Evolutionary conservation across 2,797 vertebrate species (phyloP), one percentile per base, ranked within the genome.

Genomic region (Platyrinchus mystaceus): DNA sequence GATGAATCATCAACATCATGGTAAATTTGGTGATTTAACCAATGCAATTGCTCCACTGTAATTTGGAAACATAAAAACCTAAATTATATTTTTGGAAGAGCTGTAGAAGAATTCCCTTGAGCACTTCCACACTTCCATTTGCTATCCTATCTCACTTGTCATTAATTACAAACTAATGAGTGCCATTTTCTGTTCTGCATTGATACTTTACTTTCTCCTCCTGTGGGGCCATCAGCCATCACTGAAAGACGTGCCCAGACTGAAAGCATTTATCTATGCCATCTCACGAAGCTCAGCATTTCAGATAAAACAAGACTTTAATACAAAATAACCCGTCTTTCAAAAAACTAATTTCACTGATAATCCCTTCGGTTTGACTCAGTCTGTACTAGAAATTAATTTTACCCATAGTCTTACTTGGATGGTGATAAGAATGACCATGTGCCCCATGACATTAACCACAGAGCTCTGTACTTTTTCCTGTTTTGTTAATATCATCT

Each of bases 141-240:
- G 89, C 87, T 97, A 92, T 91, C 76, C 79, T 94, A 89, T 93
- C 94, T 94, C 93, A 92, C 94, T 94, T 94, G 84, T 82, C 94
- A 93, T 91, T 96, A 95, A 93, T 96, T 95, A 91, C 69, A 77
- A 91, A 88, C 70, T 97, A 96, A 97, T 94, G 91, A 94, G 74
- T 90, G 80, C 70, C 92, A 74, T 91, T 96, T 93, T 94, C 85
- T 88, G 26, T 88, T 95, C 93, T 89, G 77, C 77, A 70, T 74
- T 93, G 93, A 94, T 79, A 96, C 91, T 90, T 79, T 93, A 76
- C 30, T 92, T 93, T 94, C 87, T 91, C 67, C 49, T 96, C 91
- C 89, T 80, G 44, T 95, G 94, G 53, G 88, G 83, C 85, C 67
- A 94, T 90, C 86, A 91, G 64, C 80, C 41, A 68, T 68, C 68